phyloP scores from a whole-genome alignment of 2,113 vertebrate species.

The Anser brachyrhynchus region DNA sequence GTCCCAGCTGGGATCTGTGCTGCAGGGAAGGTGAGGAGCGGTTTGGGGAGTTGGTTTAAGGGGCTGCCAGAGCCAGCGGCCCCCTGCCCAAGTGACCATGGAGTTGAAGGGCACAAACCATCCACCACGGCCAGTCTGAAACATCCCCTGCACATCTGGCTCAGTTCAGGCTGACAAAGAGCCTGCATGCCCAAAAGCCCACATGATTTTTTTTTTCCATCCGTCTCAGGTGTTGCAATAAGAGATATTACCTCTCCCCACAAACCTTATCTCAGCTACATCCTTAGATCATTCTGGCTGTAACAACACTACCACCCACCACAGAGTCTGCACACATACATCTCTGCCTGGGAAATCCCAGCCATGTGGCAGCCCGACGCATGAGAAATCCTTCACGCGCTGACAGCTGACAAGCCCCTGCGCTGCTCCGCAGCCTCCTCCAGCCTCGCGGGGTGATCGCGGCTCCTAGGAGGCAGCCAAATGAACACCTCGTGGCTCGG shows the following conservation, averaged over 20 bases:
- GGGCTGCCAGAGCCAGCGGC: neutral
- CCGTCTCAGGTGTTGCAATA: neutral
- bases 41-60: neutral
- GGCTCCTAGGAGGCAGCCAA: neutral
- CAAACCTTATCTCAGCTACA: neutral
- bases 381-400: neutral
- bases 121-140: neutral
- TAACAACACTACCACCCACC: slow-evolving; percentile 3
- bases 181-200: neutral
- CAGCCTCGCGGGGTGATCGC: neutral
- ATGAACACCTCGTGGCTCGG: neutral
- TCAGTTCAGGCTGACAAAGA: neutral
- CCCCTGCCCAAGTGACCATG: neutral
- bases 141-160: neutral
- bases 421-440: neutral
- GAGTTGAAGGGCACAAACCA: neutral
- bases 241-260: neutral
- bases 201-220: neutral
- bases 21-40: neutral
- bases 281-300: neutral
- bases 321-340: neutral
- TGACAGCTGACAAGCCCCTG: neutral
- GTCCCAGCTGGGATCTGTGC: neutral
- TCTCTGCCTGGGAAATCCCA: neutral
- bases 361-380: neutral